These are phyloP conservation scores for Numida meleagris DNA, from an alignment of 2,113 vertebrate species.

Conservation along the genomic window DNA sequence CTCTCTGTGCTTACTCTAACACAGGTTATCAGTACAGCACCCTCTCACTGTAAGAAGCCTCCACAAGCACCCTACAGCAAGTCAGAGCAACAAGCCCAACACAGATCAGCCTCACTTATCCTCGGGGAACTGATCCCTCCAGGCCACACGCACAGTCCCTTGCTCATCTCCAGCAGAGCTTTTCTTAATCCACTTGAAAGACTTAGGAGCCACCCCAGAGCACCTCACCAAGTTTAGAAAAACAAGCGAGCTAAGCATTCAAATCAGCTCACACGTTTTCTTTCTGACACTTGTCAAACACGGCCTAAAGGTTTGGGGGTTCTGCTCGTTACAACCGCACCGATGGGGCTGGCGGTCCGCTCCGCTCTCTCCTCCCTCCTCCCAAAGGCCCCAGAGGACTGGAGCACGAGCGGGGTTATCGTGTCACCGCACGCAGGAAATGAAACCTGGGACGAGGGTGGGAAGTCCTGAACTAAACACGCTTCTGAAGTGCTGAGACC, in stretches of 20 bases:
- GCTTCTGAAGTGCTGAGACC: not conserved
- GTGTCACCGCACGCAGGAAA: not conserved
- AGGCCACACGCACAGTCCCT: fast-evolving
- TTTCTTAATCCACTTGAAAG: conserved; percentile 32
- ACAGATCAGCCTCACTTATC: not conserved
- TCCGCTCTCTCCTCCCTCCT: not conserved
- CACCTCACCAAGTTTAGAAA: not conserved
- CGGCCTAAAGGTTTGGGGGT: not conserved
- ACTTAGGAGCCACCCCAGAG: conserved; percentile 6
- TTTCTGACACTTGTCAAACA: not conserved
- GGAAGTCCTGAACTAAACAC: not conserved
- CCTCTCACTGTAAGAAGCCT: not conserved
- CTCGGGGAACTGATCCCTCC: not conserved
- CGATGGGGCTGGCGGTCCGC: not conserved
- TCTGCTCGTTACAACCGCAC: not conserved
- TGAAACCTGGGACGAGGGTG: not conserved
- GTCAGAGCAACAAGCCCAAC: not conserved
- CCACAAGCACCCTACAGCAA: not conserved
- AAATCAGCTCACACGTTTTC: not conserved
- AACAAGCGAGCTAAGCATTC: not conserved
- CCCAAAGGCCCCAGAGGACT: not conserved
- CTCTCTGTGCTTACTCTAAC: not conserved
- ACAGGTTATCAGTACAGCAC: fast-evolving
- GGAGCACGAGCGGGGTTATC: not conserved
- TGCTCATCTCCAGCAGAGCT: conserved; percentile 3